A percentile compares a stretch with the other conserved stretches of the same genome.
These are phyloP conservation scores for Petrocephalus sullivani DNA, from an alignment of 2,797 vertebrate species.

Conservation along the genomic window DNA sequence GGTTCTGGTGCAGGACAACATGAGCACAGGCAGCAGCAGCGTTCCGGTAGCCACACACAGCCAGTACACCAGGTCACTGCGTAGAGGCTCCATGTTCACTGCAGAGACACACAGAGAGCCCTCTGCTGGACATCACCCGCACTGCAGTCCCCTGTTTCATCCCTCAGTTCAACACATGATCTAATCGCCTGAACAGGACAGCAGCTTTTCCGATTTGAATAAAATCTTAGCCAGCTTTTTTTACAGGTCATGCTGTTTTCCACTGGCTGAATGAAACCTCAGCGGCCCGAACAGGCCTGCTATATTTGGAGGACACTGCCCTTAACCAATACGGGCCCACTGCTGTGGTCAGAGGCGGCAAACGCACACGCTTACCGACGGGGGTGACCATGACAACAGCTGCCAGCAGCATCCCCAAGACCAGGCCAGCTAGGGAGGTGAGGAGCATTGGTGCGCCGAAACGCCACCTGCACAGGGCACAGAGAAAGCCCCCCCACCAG, in stretches of 20 bases:
- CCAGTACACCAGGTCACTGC: conserved; percentile 26
- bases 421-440: conserved; percentile 19
- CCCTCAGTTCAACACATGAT: not conserved
- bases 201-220: not conserved
- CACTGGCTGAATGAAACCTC: not conserved
- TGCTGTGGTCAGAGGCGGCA: not conserved
- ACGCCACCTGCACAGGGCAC: conserved; percentile 19
- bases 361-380: conserved; percentile 16
- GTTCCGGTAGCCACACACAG: not conserved
- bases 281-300: not conserved
- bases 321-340: not conserved
- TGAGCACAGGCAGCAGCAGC: conserved; percentile 13
- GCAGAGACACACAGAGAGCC: not conserved
- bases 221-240: not conserved
- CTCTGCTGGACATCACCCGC: not conserved
- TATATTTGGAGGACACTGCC: not conserved
- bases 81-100: conserved; percentile 20
- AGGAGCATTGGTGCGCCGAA: conserved; percentile 11
- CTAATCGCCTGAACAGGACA: not conserved
- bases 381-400: conserved; percentile 24
- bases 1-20: conserved; percentile 15
- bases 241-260: not conserved
- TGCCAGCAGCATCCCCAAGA: conserved; percentile 19
- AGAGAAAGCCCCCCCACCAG: conserved; percentile 10
- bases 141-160: not conserved